Evolutionary conservation across 2,113 vertebrate species (phyloP), one percentile per base, ranked within the genome.

Genomic region (Peromyscus polionotus): DNA sequence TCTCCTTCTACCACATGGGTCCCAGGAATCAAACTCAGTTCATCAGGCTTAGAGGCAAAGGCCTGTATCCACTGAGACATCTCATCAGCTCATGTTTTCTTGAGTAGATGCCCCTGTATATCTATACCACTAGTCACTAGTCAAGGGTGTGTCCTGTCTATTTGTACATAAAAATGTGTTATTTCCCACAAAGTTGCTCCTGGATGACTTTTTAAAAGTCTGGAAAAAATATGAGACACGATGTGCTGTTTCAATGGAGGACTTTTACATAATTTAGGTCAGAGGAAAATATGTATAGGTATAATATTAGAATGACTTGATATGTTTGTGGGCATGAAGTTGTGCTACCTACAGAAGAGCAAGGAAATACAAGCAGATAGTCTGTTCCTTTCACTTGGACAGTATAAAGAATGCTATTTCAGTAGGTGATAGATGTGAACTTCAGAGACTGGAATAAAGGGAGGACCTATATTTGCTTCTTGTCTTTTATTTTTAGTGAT

Each of bases 401-500:
- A 68, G 75, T 80, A 94, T 86, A 88, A 95, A 96, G 45, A 96
- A 94, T 45, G 48, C 16, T 93, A 61, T 68, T 92, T 89, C 91
- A 93, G 79, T 87, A 88, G 88, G 88, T 92, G 67, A 95, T 84
- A 96, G 12, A 93, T 84, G 72, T 5, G 36, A 54, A 68, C 65
- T 91, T 95, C 28, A n/a, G 33, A 90, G 8, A 11, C 95, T 94
- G 54, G 88, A 96, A 97, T 95, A 95, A 95, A 97, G 72, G 33
- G 65, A 36, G 70, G 92, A 91, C 87, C 89, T 93, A 65, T 86
- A 95, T 94, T 95, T 95, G 33, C 8, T 77, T 95, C 36, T 94
- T 77, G 7, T 89, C n/a, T 97, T 96, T 95, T 96, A 91, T 77
- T 96, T 96, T 93, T 92, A 75, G 88, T 54, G 26, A 48, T 87